Conservation (phyloP, 2,113 vertebrate genomes). For the Zapornia atra region DNA sequence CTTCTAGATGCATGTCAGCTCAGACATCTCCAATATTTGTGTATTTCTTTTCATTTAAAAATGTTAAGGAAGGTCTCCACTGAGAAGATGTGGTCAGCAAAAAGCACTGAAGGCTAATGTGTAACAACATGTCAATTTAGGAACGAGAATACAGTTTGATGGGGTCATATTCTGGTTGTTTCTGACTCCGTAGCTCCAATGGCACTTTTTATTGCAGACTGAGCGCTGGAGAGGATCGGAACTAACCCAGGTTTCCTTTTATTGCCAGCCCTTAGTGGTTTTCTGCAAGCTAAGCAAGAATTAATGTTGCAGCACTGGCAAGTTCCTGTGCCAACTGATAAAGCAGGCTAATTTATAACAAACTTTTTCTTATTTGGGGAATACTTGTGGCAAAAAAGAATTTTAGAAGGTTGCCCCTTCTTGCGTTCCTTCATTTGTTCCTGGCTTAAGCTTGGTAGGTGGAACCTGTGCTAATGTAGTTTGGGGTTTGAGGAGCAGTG, state of each 20-base stretch:
- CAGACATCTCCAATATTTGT: neutral
- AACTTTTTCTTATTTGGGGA: neutral
- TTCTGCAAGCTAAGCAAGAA: conserved; percentile 48
- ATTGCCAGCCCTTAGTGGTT: neutral
- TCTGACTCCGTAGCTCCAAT: neutral
- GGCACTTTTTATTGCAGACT: neutral
- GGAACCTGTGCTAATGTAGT: neutral
- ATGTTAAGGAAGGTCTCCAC: neutral
- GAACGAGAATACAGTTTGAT: neutral
- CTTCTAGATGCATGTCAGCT: fast-evolving
- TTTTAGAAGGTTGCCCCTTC: neutral
- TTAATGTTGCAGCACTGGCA: neutral
- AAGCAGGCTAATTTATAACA: conserved; percentile 20
- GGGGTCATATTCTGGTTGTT: conserved; percentile 36
- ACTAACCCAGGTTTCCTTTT: conserved; percentile 25
- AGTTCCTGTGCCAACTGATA: conserved; percentile 24
- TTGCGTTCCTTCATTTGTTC: neutral
- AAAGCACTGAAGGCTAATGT: neutral
- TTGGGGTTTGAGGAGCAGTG: neutral
- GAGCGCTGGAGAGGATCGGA: neutral
- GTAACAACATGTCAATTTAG: neutral
- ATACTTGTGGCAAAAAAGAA: neutral
- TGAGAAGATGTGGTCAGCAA: neutral
- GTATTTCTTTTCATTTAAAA: neutral
- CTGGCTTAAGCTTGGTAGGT: neutral